Percentiles rank a stretch among this genome's conserved stretches.
Conservation (phyloP, 37 sponge, comb jelly and placozoan species). For the Agelas oroides region DNA sequence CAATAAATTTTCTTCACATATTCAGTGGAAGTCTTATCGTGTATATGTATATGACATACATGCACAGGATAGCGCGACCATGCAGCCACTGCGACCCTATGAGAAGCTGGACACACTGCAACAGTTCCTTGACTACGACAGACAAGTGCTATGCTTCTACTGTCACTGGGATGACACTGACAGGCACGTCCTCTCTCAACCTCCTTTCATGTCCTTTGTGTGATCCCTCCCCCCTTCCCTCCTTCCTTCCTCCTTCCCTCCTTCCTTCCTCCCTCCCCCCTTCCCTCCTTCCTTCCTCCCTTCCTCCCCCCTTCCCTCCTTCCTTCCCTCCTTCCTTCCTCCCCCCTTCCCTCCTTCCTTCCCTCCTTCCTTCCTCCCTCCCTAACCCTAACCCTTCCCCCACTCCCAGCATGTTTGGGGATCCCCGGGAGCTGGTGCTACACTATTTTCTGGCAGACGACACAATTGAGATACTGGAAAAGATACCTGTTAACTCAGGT, state of each 20-base stretch:
- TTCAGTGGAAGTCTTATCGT: too few relatives aligned
- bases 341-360: too few relatives aligned
- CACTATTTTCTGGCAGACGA: conserved; percentile 99
- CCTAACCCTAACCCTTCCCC: too few relatives aligned
- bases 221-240: conserved; percentile 3
- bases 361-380: too few relatives aligned
- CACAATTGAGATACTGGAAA: conserved; percentile 92
- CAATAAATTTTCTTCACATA: too few relatives aligned
- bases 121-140: conserved; percentile 96
- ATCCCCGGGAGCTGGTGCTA: conserved; percentile 83
- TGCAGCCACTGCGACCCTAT: conserved; percentile 98
- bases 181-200: conserved; percentile 58
- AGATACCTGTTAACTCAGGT: conserved; percentile 88
- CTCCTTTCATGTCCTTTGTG: not conserved
- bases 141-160: conserved; percentile 92
- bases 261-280: not conserved
- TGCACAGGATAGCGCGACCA: conserved; percentile 69
- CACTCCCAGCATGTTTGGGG: conserved; percentile 97
- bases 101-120: conserved; percentile 89
- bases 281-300: too few relatives aligned
- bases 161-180: conserved; percentile 95
- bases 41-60: too few relatives aligned
- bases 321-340: too few relatives aligned
- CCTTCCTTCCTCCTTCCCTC: too few relatives aligned
- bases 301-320: too few relatives aligned